Base-by-base conservation (phyloP, 1,140 invertebrate species). In the Lasioglossum albipes region DNA sequence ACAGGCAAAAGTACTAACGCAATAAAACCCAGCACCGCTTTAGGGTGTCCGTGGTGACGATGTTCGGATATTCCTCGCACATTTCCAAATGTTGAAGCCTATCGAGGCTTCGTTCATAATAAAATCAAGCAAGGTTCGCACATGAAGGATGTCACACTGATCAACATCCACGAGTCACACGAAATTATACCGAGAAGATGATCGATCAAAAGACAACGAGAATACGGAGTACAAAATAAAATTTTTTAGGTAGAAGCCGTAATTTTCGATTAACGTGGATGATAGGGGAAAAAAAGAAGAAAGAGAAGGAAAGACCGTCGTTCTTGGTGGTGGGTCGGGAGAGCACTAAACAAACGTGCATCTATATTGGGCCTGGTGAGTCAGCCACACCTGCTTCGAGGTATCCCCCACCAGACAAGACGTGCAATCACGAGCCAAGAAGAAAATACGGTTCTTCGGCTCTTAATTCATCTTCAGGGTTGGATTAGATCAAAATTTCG, bases 51-150 rank as follows among this genome's bases (percentile, higher is more conserved):
- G 88, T 89, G 69, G 85, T 80, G 68, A 89, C 86, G 81, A 90
- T 87, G 67, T 86, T 87, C 18, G 86, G 85, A 22, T 84, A 91
- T 69, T 94, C 92, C 92, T 94, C 94, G 85, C 94, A 94, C 93
- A 94, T 94, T 90, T 94, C 92, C 77, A 79, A 79, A 57, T 66
- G 27, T 18, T 71, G 31, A 27, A 79, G 77, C 77, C 77, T 74
- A 64, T 66, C 77, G 61, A 79, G 77, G 77, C 77, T 79, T 67
- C 62, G 62, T 74, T 79, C 77, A 79, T 79, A 79, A 79, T 79
- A 79, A 64, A 79, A 79, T 79, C 77, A 66, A 66, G 52, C 77
- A 59, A 66, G 62, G 42, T 64, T 65, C 42, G 74, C 62, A 79
- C 77, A 79, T 79, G 22, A 59, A 74, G 64, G 36, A 42, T 74